A percentile compares a stretch with the other conserved stretches of the same genome.
These are phyloP conservation scores for Brachymystax lenok DNA, from an alignment of 2,797 vertebrate species.

Conservation along the genomic window DNA sequence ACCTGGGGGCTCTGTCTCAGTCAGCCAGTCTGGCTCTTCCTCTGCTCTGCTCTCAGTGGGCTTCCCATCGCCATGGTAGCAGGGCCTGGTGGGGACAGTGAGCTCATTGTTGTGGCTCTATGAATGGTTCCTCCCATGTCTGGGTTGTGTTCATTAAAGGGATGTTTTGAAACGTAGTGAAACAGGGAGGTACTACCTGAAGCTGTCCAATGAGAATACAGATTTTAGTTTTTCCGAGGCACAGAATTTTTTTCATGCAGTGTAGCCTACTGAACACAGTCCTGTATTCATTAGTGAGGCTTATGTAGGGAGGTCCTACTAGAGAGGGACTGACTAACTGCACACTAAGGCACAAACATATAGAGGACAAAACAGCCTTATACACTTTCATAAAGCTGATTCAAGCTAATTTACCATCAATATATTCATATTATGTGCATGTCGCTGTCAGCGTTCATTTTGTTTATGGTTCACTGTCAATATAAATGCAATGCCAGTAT, in stretches of 20 bases:
- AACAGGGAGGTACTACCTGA: background rate
- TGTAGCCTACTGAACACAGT: background rate
- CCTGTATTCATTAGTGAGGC: background rate
- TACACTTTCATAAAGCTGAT: no score
- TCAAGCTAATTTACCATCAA: background rate
- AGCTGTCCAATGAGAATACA: background rate
- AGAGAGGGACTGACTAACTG: no score
- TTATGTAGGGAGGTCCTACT: no score
- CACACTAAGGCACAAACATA: no score
- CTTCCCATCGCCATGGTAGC: constrained; percentile 69
- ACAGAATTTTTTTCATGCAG: background rate
- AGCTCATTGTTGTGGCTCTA: constrained; percentile 66
- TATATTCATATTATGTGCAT: background rate
- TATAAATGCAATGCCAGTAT: background rate
- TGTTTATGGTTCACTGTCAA: constrained; percentile 2
- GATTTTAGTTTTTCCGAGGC: background rate
- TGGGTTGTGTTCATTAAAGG: background rate
- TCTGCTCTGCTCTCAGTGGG: constrained; percentile 50
- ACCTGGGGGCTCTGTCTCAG: constrained; percentile 52
- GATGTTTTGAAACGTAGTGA: background rate
- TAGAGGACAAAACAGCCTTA: no score
- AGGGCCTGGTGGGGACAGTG: constrained; percentile 65
- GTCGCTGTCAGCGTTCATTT: background rate
- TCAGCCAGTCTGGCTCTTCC: constrained; percentile 48
- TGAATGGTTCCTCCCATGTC: background rate